A percentile compares a stretch with the other conserved stretches of the same genome.
Conservation (phyloP, 2,888 invertebrate genomes). For the Linnaemya vulpina region DNA sequence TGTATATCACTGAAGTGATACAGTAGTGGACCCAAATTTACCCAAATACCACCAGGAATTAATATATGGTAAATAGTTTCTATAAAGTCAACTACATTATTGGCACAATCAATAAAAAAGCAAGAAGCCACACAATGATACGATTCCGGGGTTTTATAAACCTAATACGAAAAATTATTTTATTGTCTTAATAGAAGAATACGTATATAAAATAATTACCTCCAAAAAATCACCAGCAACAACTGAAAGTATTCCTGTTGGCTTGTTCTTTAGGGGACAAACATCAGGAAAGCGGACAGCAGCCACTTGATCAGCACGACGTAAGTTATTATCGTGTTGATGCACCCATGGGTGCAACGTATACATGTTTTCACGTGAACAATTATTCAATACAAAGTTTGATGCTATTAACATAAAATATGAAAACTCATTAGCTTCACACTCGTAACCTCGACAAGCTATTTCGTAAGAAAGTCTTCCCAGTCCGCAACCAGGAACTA, state of each 20-base stretch:
- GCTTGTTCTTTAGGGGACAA: constrained; percentile 87
- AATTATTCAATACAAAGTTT: constrained; percentile 96
- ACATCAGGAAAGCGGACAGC: constrained; percentile 94
- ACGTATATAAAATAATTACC: constrained; percentile 83
- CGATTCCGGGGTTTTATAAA: constrained; percentile 77
- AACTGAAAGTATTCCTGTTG: constrained; percentile 92
- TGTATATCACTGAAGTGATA: constrained; percentile 96
- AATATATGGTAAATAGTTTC: constrained; percentile 85
- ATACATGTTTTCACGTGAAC: constrained; percentile 87
- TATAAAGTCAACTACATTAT: constrained; percentile 97
- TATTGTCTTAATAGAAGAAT: background rate
- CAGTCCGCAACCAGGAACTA: constrained; percentile 98
- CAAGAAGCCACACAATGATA: constrained; percentile 97
- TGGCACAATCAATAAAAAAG: constrained; percentile 99
- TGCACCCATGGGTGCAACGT: constrained; percentile 97
- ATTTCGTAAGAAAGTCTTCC: constrained; percentile 97
- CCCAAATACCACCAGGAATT: constrained; percentile 94
- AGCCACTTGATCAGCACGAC: constrained; percentile 90
- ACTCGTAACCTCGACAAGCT: constrained; percentile 93
- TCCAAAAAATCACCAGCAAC: constrained; percentile 98
- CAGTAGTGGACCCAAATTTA: constrained; percentile 95
- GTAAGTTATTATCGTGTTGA: constrained; percentile 95
- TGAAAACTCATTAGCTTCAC: constrained; percentile 99
- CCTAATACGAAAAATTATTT: constrained; percentile 70
- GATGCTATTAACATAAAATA: constrained; percentile 98